phyloP scores from a whole-genome alignment of 2,113 vertebrate genomes.

The Takifugu bimaculatus region DNA sequence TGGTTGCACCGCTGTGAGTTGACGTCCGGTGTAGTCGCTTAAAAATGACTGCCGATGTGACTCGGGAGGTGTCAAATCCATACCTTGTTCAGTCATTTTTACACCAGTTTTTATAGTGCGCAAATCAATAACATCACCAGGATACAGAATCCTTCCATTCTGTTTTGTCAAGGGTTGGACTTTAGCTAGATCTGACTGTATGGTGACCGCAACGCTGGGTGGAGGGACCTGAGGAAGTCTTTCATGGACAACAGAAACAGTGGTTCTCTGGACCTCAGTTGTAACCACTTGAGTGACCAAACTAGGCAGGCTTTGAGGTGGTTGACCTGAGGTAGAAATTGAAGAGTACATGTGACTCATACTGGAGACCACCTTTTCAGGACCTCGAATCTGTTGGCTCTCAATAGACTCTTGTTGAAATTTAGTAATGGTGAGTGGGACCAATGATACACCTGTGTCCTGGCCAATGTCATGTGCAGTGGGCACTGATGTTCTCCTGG shows the following conservation, averaged over 20 bases:
- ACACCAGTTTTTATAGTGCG: constrained; percentile 83
- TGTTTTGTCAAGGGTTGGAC: constrained; percentile 76
- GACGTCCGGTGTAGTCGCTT: constrained; percentile 75
- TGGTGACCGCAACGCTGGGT: constrained; percentile 66
- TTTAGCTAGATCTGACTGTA: constrained; percentile 72
- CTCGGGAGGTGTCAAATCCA: constrained; percentile 80
- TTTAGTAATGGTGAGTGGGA: constrained; percentile 66
- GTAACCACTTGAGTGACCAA: constrained; percentile 78
- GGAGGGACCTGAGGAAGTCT: constrained; percentile 69
- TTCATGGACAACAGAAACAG: constrained; percentile 78
- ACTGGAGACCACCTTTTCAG: constrained; percentile 75
- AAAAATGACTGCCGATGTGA: constrained; percentile 74
- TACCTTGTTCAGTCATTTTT: constrained; percentile 79
- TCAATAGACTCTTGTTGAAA: constrained; percentile 79
- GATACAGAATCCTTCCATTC: constrained; percentile 78
- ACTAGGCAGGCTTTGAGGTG: constrained; percentile 66
- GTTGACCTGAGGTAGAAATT: constrained; percentile 73
- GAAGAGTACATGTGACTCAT: constrained; percentile 77
- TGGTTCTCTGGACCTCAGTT: constrained; percentile 77
- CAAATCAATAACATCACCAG: constrained; percentile 87
- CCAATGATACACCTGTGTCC: constrained; percentile 20
- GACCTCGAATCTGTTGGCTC: constrained; percentile 75
- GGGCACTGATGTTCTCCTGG: constrained; percentile 46
- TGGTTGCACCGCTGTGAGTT: constrained; percentile 86
- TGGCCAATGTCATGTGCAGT: constrained; percentile 47